Conservation (phyloP, 2,113 vertebrate species). For the Narcine bancroftii region DNA sequence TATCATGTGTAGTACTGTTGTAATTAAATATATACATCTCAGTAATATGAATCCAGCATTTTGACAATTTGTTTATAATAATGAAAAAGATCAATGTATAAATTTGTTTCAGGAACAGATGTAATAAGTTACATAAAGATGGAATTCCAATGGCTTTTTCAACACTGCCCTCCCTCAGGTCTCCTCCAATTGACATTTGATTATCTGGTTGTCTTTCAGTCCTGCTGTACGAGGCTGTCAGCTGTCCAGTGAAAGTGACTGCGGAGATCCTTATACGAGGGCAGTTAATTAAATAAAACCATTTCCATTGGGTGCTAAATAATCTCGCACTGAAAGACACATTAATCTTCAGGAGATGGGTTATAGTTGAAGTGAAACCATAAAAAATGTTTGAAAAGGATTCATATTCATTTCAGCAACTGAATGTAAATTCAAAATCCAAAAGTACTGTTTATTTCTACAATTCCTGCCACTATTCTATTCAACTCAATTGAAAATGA, state of each 20-base stretch:
- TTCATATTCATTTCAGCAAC: not conserved
- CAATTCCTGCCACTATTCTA: not conserved
- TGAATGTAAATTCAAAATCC: not conserved
- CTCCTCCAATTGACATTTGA: not conserved
- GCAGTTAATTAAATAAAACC: not conserved
- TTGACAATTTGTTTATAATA: not conserved
- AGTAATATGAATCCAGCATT: not conserved
- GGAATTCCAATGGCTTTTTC: not conserved
- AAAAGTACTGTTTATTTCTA: not conserved
- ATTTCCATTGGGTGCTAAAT: slow-evolving; percentile 6
- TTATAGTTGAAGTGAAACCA: not conserved
- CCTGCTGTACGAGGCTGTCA: not conserved
- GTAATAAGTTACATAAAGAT: not conserved
- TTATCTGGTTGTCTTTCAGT: not conserved
- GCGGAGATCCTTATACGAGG: not conserved
- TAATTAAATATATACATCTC: not conserved
- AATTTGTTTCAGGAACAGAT: not conserved
- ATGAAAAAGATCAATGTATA: no score
- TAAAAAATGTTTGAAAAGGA: not conserved
- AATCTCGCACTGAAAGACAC: not conserved
- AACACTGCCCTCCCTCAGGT: not conserved
- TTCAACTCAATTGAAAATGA: not conserved
- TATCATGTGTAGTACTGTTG: not conserved
- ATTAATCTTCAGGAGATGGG: not conserved
- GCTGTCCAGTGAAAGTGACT: not conserved